Base-by-base conservation (phyloP, 1,140 invertebrate genomes). In the Drosophila bipectinata region DNA sequence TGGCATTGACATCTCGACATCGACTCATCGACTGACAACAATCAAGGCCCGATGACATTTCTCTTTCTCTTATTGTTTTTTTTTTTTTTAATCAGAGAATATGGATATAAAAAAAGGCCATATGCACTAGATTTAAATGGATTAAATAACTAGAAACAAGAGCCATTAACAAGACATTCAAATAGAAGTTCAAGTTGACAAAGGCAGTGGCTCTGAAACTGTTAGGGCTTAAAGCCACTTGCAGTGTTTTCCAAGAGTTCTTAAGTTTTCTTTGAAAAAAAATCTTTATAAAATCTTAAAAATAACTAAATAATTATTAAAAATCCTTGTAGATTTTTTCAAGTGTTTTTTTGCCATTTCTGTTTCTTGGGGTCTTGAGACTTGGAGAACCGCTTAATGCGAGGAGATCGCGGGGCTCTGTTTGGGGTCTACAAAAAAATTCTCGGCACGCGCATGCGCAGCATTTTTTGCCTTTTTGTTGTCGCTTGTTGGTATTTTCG, bases 381-480 rank as follows among this genome's bases (percentile, higher is more conserved):
- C 28, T 41, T 41, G 21, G 2, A 21, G 21, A 21, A 1, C 21
- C 21, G 21, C 21, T 21, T 21, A 21, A 21, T 21, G 21, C 3
- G 21, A 15, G 34, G 30, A 24, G 18, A 47, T 21, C 44, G 44
- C 63, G 34, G 18, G 60, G 12, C 21, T 66, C 26, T 34, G 21
- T 26, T 26, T 66, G 30, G 26, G 26, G 26, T 37, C 34, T 37
- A 21, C 21, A 21, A 12, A 52, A n/a, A 26, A 64, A 67, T 67
- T 67, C 63, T 34, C n/a, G 21, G 21, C 63, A 67, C 63, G 63
- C 63, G 63, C 63, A 64, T 51, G 72, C 78, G 72, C 72, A 77
- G 58, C 78, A 80, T 67, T 66, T 76, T 80, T 60, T 79, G 41
- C 53, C 15, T 37, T 41, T 34, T 32, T 37, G 49, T 59, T 51